These are phyloP conservation scores for Pristionchus entomophagus DNA, from an alignment of 2,888 invertebrate genomes.

Conservation along the genomic window DNA sequence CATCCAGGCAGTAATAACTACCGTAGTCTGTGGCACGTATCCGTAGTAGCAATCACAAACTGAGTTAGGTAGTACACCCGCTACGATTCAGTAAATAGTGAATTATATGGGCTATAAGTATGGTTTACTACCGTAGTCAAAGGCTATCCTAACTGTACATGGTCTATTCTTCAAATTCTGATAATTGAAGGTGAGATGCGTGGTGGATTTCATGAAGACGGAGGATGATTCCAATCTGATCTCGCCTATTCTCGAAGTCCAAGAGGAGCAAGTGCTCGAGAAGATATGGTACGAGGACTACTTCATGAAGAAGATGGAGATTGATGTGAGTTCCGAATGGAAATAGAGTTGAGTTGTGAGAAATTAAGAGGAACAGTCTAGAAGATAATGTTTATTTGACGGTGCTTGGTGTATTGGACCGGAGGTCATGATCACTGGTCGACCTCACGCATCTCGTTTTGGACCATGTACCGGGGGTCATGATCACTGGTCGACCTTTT, in stretches of 20 bases:
- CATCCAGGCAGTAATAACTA: too few species aligned
- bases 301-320: neutral
- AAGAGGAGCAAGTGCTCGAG: neutral
- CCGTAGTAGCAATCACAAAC: neutral
- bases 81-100: neutral
- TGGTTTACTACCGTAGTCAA: neutral
- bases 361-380: neutral
- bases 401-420: neutral
- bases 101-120: neutral
- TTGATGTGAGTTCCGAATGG: too few species aligned
- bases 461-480: too few species aligned
- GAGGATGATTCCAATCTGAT: neutral
- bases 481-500: too few species aligned
- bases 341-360: neutral
- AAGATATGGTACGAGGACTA: conserved; percentile 1
- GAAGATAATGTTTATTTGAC: neutral
- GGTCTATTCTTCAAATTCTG: neutral
- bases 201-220: neutral
- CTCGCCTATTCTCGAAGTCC: neutral
- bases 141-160: neutral
- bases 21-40: too few species aligned
- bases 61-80: neutral
- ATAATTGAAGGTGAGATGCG: neutral
- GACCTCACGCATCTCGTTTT: too few species aligned
- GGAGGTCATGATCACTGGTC: too few species aligned